Conservation (phyloP, 2,797 vertebrate genomes). For the Silurus lanzhouensis region DNA sequence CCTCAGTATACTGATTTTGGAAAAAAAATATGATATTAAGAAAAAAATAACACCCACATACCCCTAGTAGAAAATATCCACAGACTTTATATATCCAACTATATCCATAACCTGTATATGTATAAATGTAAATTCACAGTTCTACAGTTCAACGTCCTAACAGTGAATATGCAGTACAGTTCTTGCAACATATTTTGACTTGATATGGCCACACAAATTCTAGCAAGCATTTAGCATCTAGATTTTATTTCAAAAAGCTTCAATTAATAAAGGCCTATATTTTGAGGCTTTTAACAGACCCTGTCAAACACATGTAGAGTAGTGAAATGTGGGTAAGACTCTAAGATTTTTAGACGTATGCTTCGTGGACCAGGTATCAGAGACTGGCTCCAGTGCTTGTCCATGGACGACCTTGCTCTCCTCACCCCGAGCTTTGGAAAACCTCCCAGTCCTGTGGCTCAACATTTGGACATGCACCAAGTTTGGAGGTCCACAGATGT, state of each 20-base stretch:
- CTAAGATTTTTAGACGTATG: constrained; percentile 70
- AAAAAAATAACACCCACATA: background rate
- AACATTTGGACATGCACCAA: constrained; percentile 81
- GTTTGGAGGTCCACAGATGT: constrained; percentile 83
- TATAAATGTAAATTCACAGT: background rate
- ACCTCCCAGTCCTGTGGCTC: constrained; percentile 81
- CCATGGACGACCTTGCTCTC: constrained; percentile 84
- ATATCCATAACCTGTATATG: background rate
- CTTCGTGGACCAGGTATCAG: constrained; percentile 69
- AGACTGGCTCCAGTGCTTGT: constrained; percentile 73
- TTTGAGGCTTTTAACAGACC: constrained; percentile 76
- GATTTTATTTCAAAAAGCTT: constrained; percentile 23
- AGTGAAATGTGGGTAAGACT: constrained; percentile 65
- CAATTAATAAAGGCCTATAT: constrained; percentile 64
- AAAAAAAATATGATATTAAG: background rate
- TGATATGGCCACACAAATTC: constrained; percentile 22
- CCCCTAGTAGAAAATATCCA: background rate
- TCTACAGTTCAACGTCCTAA: background rate
- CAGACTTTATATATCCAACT: background rate
- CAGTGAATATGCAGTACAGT: background rate
- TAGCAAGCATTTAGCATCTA: constrained; percentile 47
- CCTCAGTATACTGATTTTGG: background rate
- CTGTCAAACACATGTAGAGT: constrained; percentile 71
- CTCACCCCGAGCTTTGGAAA: constrained; percentile 83
- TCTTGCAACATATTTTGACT: background rate